phyloP scores from a whole-genome alignment of 2,113 vertebrate species.

The Rhinolophus ferrumequinum region DNA sequence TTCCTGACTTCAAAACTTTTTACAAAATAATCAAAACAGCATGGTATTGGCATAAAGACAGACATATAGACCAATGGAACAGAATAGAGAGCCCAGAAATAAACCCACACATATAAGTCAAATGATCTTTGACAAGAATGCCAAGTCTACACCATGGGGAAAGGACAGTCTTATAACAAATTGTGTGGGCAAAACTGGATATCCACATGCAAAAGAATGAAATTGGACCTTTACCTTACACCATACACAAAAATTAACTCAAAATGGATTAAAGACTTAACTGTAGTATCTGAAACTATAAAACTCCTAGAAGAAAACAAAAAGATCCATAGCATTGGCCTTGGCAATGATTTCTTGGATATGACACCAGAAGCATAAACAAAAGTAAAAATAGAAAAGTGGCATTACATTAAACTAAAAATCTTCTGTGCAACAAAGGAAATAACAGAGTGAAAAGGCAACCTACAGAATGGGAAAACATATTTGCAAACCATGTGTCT shows the following conservation, averaged over 20 bases:
- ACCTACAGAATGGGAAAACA: not conserved
- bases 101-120: not conserved
- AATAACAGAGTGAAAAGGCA: not conserved
- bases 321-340: not conserved
- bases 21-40: slow-evolving; percentile 19
- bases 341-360: not conserved
- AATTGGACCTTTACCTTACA: not conserved
- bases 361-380: not conserved
- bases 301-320: not conserved
- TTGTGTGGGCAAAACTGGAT: not conserved
- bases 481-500: not conserved
- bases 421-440: not conserved
- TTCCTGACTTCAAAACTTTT: not conserved
- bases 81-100: not conserved
- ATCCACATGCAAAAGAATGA: not conserved
- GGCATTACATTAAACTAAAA: not conserved
- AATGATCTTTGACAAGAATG: not conserved
- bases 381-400: not conserved
- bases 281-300: not conserved
- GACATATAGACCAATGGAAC: not conserved
- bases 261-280: not conserved
- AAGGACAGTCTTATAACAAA: slow-evolving; percentile 4
- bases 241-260: not conserved
- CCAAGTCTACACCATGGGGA: not conserved
- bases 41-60: not conserved